Evolutionary conservation across 2,113 vertebrate species (phyloP), one percentile per base, ranked within the genome.

Genomic region (Gymnogyps californianus): DNA sequence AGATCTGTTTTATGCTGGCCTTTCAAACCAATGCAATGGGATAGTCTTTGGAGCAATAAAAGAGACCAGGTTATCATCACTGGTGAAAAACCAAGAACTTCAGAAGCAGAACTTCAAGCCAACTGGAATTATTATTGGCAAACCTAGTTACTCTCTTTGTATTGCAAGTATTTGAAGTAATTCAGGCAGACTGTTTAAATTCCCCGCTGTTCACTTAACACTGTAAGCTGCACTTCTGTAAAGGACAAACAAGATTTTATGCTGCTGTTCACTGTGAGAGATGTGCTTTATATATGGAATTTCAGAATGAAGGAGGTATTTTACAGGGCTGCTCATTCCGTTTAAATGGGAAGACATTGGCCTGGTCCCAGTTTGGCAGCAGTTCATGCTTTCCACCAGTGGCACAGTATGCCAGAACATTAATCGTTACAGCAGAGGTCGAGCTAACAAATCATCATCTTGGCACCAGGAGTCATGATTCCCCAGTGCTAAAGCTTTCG

Each of bases 401-500:
- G 49, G 57, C 44, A n/a, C 77, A 40, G 44, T 75, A 20, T 36
- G 87, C 81, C 81, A 44, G 67, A 88, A 64, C 90, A 34, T 22
- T 62, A 77, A 88, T 97, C 40, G n/a, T 80, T 71, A 61, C 57
- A 89, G 87, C 64, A 89, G 31, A 64, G 67, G 69, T 95, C 69
- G 80, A 79, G 87, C 93, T 90, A 75, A 96, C 93, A 97, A 96
- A 94, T 93, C 90, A 90, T 81, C 95, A 28, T 79, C 89, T 83
- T 88, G 89, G 72, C 94, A 77, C 78, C 86, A 80, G 89, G 92
- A 97, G 66, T 38, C 46, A 54, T 87, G 94, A 90, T 93, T 92
- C 87, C 84, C 93, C 65, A 52, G 71, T 22, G 75, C 82, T 95
- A 62, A 94, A 46, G 54, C 88, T 95, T 84, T 87, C 3, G 28